Evolutionary conservation across 1,140 invertebrate species (phyloP).

Genomic region (Pararge aegeria): DNA sequence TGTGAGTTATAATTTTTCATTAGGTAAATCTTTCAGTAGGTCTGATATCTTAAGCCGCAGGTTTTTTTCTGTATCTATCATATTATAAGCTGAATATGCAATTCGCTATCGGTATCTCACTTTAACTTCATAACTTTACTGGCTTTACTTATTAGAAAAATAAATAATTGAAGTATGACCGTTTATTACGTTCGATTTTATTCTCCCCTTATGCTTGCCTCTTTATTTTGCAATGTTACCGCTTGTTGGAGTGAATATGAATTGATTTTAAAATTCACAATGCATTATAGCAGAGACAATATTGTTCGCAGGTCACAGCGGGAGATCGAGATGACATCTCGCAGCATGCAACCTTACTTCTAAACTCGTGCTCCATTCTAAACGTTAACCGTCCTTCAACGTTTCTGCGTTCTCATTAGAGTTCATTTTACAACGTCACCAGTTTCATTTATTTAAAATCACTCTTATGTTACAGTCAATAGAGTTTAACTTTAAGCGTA

Average conservation of each 20-base stretch:
- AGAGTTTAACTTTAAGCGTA: constrained; percentile 49
- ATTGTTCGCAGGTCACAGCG: constrained; percentile 74
- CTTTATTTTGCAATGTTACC: constrained; percentile 17
- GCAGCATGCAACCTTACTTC: constrained; percentile 70
- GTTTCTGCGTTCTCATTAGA: constrained; percentile 33
- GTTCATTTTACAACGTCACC: constrained; percentile 37
- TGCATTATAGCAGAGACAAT: constrained; percentile 74
- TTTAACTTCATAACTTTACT: not conserved
- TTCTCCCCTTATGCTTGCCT: not conserved
- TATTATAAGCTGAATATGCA: no score
- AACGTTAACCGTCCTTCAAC: constrained; percentile 25
- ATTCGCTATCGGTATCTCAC: no score
- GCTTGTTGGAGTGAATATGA: constrained; percentile 62
- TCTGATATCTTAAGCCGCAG: no score
- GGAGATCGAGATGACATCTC: constrained; percentile 76
- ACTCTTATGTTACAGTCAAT: constrained; percentile 36
- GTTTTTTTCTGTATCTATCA: no score
- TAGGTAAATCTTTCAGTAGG: no score
- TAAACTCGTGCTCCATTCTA: constrained; percentile 46
- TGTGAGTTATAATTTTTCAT: no score
- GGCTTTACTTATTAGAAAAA: no score
- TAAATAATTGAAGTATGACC: no score
- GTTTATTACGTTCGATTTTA: not conserved
- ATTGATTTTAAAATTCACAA: constrained; percentile 77
- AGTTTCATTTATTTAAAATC: constrained; percentile 21